Conservation (phyloP, 92 coral and sea anemone species). For the Virgularia gustaviana region DNA sequence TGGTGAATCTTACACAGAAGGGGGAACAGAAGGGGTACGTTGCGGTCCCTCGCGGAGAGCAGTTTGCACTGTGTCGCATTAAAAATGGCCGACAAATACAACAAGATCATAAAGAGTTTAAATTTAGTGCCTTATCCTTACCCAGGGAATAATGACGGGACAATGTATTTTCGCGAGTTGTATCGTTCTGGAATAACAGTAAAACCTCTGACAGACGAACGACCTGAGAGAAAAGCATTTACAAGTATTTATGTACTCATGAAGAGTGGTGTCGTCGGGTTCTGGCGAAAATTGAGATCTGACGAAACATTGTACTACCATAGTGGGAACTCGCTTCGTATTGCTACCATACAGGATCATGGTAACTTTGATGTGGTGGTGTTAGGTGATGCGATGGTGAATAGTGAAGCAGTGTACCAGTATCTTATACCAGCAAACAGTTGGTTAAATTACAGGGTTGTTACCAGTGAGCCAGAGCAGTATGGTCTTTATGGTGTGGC, state of each 20-base stretch:
- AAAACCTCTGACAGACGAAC: conserved; percentile 58
- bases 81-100: conserved; percentile 72
- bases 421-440: conserved; percentile 63
- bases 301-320: conserved; percentile 79
- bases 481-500: conserved; percentile 63
- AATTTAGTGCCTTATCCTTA: conserved; percentile 67
- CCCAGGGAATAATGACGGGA: no score
- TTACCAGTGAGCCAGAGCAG: conserved; percentile 30
- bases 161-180: conserved; percentile 46
- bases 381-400: conserved; percentile 62
- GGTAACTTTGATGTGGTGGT: conserved; percentile 48
- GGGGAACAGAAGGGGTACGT: no score
- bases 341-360: conserved; percentile 56
- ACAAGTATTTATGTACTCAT: conserved; percentile 63
- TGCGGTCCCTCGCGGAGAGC: no score
- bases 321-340: conserved; percentile 56
- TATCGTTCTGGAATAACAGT: conserved; percentile 57
- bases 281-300: conserved; percentile 74
- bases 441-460: conserved; percentile 79
- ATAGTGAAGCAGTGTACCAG: conserved; percentile 52
- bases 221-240: conserved; percentile 60
- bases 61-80: no score
- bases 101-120: conserved; percentile 53
- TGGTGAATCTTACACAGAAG: no score
- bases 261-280: conserved; percentile 49